Conservation (phyloP, 2,888 invertebrate genomes). For the Acronicta alni region DNA sequence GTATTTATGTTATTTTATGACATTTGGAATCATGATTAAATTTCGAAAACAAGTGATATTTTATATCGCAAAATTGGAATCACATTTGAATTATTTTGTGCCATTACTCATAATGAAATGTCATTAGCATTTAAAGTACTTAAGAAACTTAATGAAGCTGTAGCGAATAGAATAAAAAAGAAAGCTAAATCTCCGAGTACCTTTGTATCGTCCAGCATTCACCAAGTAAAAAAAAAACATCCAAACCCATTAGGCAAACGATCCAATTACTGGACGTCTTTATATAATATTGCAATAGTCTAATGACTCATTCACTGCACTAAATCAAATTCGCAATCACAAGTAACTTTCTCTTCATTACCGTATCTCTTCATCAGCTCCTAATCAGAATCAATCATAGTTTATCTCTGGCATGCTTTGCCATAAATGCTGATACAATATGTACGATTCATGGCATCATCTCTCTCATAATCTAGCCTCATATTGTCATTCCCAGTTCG, state of each 20-base stretch:
- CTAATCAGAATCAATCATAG: constrained; percentile 67
- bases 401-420: constrained; percentile 25
- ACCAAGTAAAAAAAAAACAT: constrained; percentile 10
- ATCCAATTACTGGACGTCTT: constrained; percentile 47
- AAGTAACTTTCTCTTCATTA: constrained; percentile 56
- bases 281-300: constrained; percentile 20
- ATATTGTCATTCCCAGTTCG: constrained; percentile 68
- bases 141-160: constrained; percentile 8
- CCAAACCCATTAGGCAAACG: constrained; percentile 37
- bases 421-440: constrained; percentile 32
- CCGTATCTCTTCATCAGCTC: constrained; percentile 59
- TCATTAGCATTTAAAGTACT: not conserved
- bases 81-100: not conserved
- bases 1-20: not conserved
- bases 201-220: constrained; percentile 25
- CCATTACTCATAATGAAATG: constrained; percentile 5
- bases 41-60: too few species aligned
- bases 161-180: constrained; percentile 12
- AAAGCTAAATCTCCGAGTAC: constrained; percentile 16
- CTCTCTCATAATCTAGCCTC: constrained; percentile 64
- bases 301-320: constrained; percentile 41
- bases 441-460: constrained; percentile 57
- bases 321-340: constrained; percentile 44
- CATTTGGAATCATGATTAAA: not conserved
- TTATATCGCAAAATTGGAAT: not conserved